phyloP scores from a whole-genome alignment of 2,113 vertebrate species.

The Tetraodon nigroviridis region DNA sequence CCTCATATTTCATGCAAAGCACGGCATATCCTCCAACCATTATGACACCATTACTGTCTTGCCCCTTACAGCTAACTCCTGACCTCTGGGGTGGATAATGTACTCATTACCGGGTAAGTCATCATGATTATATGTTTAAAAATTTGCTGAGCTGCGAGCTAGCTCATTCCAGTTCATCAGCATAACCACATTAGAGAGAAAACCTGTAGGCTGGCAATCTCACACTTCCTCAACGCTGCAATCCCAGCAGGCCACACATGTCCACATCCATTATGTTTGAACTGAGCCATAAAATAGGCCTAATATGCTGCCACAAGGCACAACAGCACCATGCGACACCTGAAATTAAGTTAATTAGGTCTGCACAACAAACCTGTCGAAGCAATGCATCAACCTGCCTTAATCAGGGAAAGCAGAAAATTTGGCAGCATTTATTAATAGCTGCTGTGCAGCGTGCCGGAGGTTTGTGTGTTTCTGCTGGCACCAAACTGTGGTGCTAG shows the following conservation, averaged over 20 bases:
- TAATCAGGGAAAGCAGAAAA: constrained; percentile 37
- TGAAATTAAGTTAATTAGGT: constrained; percentile 65
- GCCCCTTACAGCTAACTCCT: constrained; percentile 50
- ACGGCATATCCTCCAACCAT: constrained; percentile 29
- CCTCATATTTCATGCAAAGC: constrained; percentile 36
- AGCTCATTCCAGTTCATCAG: constrained; percentile 69
- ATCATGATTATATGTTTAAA: constrained; percentile 73
- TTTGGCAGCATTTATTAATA: constrained; percentile 19
- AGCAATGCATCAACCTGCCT: constrained; percentile 47
- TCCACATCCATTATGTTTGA: constrained; percentile 67
- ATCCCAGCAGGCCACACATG: constrained; percentile 64
- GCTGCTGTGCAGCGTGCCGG: constrained; percentile 6
- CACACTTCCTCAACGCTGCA: constrained; percentile 60
- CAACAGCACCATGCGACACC: constrained; percentile 48
- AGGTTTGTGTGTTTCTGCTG: constrained; percentile 13
- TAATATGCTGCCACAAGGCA: constrained; percentile 56
- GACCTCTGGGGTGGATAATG: constrained; percentile 53
- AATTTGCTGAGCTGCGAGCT: constrained; percentile 69
- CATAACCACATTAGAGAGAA: constrained; percentile 71
- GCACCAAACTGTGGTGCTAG: constrained; percentile 1
- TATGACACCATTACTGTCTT: constrained; percentile 43
- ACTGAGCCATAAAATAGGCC: constrained; percentile 53
- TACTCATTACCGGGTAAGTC: constrained; percentile 71
- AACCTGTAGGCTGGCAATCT: constrained; percentile 70
- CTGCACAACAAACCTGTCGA: constrained; percentile 50